These are phyloP conservation scores for Chaetodon auriga DNA, from an alignment of 2,113 vertebrate species.

Conservation along the genomic window DNA sequence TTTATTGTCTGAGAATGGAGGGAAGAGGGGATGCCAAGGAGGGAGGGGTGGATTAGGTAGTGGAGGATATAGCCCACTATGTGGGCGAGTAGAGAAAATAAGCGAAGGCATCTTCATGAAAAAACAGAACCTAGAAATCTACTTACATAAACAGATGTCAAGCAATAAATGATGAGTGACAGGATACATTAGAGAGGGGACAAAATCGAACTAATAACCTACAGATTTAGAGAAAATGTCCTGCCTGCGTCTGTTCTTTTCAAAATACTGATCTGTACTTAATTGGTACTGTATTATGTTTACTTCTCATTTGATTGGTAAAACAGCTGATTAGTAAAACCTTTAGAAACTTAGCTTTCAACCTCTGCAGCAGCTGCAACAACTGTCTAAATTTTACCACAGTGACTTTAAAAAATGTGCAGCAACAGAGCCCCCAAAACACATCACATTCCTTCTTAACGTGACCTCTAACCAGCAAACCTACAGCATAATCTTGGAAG, in stretches of 20 bases:
- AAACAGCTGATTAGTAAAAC: not conserved
- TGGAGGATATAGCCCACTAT: not conserved
- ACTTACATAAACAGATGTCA: not conserved
- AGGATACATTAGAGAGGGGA: not conserved
- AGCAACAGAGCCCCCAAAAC: too few relatives aligned
- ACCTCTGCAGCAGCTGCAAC: not conserved
- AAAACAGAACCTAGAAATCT: not conserved
- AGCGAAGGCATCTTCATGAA: not conserved
- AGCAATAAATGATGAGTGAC: not conserved
- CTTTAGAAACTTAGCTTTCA: not conserved
- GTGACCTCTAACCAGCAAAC: too few relatives aligned
- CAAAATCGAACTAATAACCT: not conserved
- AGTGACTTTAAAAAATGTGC: too few relatives aligned
- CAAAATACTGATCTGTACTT: not conserved
- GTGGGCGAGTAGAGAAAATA: not conserved
- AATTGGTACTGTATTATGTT: not conserved
- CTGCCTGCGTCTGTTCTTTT: not conserved
- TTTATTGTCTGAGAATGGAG: slow-evolving; percentile 54
- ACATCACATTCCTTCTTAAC: too few relatives aligned
- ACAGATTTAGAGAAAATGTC: not conserved
- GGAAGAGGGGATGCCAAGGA: slow-evolving; percentile 10
- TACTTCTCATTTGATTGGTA: not conserved
- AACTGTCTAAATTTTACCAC: too few relatives aligned
- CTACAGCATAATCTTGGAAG: too few relatives aligned
- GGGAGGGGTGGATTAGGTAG: not conserved